Conservation (phyloP, 2,888 invertebrate species). For the Drosophila demipolita region DNA sequence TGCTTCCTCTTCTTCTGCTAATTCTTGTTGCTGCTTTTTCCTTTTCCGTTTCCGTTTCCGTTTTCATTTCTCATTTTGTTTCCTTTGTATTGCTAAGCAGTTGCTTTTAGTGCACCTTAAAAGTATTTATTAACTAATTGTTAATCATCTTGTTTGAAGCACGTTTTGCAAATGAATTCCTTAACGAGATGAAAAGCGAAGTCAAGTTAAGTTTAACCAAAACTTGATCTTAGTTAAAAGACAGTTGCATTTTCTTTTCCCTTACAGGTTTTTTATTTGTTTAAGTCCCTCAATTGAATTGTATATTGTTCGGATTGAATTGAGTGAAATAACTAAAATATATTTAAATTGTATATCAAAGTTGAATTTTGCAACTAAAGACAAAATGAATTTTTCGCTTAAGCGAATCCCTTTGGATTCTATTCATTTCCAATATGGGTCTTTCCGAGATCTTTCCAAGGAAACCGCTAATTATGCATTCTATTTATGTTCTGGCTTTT, state of each 20-base stretch:
- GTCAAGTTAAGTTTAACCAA: background rate
- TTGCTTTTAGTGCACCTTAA: slow-evolving; percentile 66
- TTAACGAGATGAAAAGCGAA: background rate
- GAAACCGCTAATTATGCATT: background rate
- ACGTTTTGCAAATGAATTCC: slow-evolving; percentile 33
- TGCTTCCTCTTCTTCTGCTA: slow-evolving; percentile 35
- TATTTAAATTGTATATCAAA: background rate
- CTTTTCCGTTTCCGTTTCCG: slow-evolving; percentile 11
- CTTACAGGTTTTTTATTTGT: background rate
- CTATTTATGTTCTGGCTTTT: background rate
- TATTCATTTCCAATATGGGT: background rate
- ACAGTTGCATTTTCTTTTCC: background rate
- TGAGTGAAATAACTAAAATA: background rate
- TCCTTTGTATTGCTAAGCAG: slow-evolving; percentile 46
- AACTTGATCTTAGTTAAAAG: background rate
- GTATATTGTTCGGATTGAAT: background rate
- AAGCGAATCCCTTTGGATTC: background rate
- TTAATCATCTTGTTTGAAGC: slow-evolving; percentile 31
- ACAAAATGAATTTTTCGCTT: background rate
- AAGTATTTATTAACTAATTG: slow-evolving; percentile 25
- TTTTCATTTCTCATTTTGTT: slow-evolving; percentile 12
- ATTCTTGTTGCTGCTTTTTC: slow-evolving; percentile 29
- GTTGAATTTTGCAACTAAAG: background rate
- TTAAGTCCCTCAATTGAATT: background rate
- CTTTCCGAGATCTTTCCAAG: background rate